Percentiles rank a stretch among this genome's conserved stretches.
phyloP scores from a whole-genome alignment of 1,140 invertebrate genomes.

The Anoplolepis gracilipes region DNA sequence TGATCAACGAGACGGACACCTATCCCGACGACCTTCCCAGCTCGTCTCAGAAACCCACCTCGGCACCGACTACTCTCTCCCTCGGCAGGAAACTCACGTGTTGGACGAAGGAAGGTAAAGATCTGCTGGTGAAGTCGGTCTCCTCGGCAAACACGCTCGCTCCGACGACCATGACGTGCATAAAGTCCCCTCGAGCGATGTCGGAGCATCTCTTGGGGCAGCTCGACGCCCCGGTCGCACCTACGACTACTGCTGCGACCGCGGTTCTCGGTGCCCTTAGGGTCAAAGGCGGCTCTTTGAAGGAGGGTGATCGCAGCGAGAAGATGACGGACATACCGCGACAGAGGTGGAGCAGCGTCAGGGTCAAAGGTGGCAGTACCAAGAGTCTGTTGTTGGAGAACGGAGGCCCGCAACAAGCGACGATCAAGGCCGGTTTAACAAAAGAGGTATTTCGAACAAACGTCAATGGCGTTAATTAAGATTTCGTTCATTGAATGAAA shows the following conservation, averaged over 20 bases:
- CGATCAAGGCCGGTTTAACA: constrained; percentile 77
- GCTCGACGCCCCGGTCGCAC: constrained; percentile 74
- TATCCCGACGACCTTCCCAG: constrained; percentile 2
- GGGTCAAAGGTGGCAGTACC: constrained; percentile 83
- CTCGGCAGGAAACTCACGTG: constrained; percentile 70
- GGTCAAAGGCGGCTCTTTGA: constrained; percentile 80
- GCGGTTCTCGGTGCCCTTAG: constrained; percentile 74
- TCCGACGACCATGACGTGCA: constrained; percentile 83
- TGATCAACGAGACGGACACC: constrained; percentile 50
- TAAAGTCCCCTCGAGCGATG: constrained; percentile 84
- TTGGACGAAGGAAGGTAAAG: constrained; percentile 78
- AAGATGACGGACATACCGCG: constrained; percentile 74
- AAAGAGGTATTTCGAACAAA: constrained; percentile 81
- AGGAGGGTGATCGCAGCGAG: constrained; percentile 77
- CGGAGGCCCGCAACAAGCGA: constrained; percentile 79
- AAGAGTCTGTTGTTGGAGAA: constrained; percentile 84
- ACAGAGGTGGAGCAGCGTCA: constrained; percentile 84
- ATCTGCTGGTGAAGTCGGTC: constrained; percentile 80
- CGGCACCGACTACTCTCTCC: constrained; percentile 72
- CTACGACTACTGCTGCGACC: constrained; percentile 70
- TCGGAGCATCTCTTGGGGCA: constrained; percentile 84
- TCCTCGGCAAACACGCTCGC: constrained; percentile 82
- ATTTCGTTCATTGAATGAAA: background rate
- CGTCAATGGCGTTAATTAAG: constrained; percentile 23
- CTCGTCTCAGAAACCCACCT: constrained; percentile 48